These are phyloP conservation scores for Theocolax elegans DNA, from an alignment of 1,140 invertebrate species.

Conservation along the genomic window DNA sequence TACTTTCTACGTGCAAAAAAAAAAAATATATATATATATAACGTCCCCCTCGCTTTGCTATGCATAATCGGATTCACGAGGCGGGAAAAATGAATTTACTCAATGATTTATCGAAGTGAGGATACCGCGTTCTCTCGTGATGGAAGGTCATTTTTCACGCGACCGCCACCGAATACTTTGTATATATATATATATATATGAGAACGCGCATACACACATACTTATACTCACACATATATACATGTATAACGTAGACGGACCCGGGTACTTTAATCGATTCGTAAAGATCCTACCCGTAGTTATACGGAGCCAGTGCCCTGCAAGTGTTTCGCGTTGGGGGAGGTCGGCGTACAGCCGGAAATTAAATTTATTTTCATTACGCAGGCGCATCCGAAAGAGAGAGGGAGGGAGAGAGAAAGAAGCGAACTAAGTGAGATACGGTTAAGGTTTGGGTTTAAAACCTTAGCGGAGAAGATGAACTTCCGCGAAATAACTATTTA, in stretches of 20 bases:
- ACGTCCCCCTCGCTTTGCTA: neutral
- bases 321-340: conserved; percentile 9
- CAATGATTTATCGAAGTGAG: conserved; percentile 17
- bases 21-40: no score
- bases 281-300: neutral
- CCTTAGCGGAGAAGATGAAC: no score
- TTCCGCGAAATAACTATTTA: neutral
- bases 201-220: no score
- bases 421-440: no score
- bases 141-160: conserved; percentile 17
- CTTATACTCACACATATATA: no score
- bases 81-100: conserved; percentile 14
- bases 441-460: no score
- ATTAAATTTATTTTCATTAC: conserved; percentile 37
- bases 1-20: no score
- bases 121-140: conserved; percentile 11
- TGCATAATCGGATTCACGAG: conserved; percentile 17
- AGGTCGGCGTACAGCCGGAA: conserved; percentile 8
- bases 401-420: neutral
- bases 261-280: conserved; percentile 27
- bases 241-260: no score
- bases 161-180: neutral
- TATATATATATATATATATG: no score
- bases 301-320: neutral
- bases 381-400: neutral